phyloP scores from a whole-genome alignment of 2,888 invertebrate species.

The Ypsolopha sequella region DNA sequence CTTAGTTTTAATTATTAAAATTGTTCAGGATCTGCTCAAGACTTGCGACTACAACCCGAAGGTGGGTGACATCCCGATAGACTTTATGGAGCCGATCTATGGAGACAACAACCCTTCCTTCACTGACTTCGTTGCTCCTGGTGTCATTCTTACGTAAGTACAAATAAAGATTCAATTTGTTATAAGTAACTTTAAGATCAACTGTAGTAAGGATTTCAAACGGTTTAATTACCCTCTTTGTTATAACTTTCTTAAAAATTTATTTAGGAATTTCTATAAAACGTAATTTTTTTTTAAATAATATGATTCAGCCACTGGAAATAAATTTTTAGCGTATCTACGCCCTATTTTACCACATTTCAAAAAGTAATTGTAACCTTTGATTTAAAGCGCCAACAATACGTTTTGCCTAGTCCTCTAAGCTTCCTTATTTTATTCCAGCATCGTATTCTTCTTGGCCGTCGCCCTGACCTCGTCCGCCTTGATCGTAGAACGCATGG shows the following conservation, averaged over 20 bases:
- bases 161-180: not conserved
- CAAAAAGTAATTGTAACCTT: too few relatives aligned
- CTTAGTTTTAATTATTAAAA: not conserved
- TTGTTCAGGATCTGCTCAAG: constrained; percentile 71
- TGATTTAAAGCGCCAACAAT: too few relatives aligned
- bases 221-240: too few relatives aligned
- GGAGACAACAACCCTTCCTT: constrained; percentile 92
- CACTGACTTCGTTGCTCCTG: constrained; percentile 96
- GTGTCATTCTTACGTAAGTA: constrained; percentile 92
- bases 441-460: constrained; percentile 96
- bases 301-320: too few relatives aligned
- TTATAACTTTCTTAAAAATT: too few relatives aligned
- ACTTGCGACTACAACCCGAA: constrained; percentile 86
- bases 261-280: too few relatives aligned
- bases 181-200: too few relatives aligned
- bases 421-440: constrained; percentile 35
- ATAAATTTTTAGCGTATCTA: too few relatives aligned
- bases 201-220: too few relatives aligned
- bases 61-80: constrained; percentile 89
- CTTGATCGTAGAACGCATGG: constrained; percentile 90
- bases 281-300: too few relatives aligned
- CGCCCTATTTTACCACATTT: too few relatives aligned
- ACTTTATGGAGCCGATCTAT: constrained; percentile 90
- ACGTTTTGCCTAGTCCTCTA: too few relatives aligned
- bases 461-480: constrained; percentile 94